Conservation (phyloP, 2,888 invertebrate species). For the Acleris laterana region DNA sequence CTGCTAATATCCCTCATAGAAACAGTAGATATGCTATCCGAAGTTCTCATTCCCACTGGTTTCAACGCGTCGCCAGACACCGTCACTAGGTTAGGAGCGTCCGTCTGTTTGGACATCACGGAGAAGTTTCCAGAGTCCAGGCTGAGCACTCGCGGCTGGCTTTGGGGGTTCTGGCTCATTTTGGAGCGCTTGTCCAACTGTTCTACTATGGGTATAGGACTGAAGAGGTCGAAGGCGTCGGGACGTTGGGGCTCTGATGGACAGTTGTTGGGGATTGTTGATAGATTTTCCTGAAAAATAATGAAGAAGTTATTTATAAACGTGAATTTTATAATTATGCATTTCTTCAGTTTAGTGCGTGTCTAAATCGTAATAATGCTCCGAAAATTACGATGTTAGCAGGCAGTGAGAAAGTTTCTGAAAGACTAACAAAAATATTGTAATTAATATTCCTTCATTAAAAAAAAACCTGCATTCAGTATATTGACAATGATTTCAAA, state of each 20-base stretch:
- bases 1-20: constrained; percentile 86
- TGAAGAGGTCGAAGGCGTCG: constrained; percentile 79
- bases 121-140: constrained; percentile 76
- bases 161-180: constrained; percentile 60
- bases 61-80: constrained; percentile 69
- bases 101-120: constrained; percentile 65
- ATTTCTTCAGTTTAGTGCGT: too few relatives aligned
- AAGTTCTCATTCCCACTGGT: constrained; percentile 67
- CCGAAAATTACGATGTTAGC: too few relatives aligned
- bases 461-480: too few relatives aligned
- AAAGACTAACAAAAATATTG: too few relatives aligned
- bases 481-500: too few relatives aligned
- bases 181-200: constrained; percentile 66
- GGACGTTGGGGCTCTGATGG: constrained; percentile 52
- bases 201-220: constrained; percentile 76
- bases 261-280: constrained; percentile 45
- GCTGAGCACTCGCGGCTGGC: constrained; percentile 68
- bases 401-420: too few relatives aligned
- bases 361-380: too few relatives aligned
- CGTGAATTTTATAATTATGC: too few relatives aligned
- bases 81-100: constrained; percentile 62
- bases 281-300: constrained; percentile 66
- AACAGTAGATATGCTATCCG: constrained; percentile 77
- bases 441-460: too few relatives aligned
- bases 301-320: not conserved